phyloP scores from a whole-genome alignment of 2,113 vertebrate species.

The Alosa alosa region DNA sequence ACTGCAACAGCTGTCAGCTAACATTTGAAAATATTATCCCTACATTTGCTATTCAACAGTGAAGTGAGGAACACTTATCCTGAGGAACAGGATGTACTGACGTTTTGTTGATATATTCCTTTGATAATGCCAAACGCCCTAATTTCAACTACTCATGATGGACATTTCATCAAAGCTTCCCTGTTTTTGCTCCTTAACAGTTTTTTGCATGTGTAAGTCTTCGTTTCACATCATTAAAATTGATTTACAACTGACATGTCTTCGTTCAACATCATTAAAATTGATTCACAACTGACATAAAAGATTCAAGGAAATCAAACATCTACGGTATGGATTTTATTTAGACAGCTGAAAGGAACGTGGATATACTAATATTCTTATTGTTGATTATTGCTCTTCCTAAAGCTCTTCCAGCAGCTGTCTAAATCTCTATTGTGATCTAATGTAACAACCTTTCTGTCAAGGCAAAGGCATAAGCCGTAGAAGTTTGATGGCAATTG shows the following conservation, averaged over 20 bases:
- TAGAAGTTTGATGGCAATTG: background rate
- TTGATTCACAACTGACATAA: too few relatives aligned
- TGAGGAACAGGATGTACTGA: too few relatives aligned
- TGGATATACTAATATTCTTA: background rate
- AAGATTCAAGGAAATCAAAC: background rate
- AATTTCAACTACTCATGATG: background rate
- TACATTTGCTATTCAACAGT: too few relatives aligned
- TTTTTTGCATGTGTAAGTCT: too few relatives aligned
- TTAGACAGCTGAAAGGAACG: background rate
- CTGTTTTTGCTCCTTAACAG: too few relatives aligned
- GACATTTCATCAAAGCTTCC: background rate
- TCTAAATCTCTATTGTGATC: background rate
- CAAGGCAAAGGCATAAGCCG: too few relatives aligned
- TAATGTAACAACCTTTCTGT: background rate
- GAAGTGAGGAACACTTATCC: background rate
- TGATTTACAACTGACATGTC: too few relatives aligned
- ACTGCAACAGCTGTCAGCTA: background rate
- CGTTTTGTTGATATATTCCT: background rate
- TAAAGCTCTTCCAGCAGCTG: background rate
- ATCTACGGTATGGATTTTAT: background rate
- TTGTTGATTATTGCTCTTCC: background rate
- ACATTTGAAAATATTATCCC: background rate
- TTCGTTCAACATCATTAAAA: too few relatives aligned
- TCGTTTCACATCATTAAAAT: too few relatives aligned
- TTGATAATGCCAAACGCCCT: background rate